These are phyloP conservation scores for Taenaris catops DNA, from an alignment of 2,888 invertebrate genomes.

Conservation along the genomic window DNA sequence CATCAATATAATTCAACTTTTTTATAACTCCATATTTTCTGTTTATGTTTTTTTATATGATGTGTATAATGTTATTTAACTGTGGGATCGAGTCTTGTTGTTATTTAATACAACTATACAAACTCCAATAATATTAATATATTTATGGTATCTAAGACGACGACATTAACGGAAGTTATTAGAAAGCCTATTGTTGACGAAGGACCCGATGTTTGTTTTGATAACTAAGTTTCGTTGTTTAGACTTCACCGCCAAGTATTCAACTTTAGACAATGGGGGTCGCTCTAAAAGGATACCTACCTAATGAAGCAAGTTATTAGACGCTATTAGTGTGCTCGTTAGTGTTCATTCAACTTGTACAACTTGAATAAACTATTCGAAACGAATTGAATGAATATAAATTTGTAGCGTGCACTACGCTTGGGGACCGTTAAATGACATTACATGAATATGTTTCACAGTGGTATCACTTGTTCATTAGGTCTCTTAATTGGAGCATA, in stretches of 20 bases:
- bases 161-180: constrained; percentile 17
- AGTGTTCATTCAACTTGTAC: constrained; percentile 11
- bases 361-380: constrained; percentile 6
- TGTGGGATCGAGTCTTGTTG: too few relatives aligned
- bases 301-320: constrained; percentile 45
- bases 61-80: too few relatives aligned
- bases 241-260: constrained; percentile 52
- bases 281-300: constrained; percentile 34
- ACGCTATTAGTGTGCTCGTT: constrained; percentile 18
- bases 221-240: constrained; percentile 62
- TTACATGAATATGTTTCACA: too few relatives aligned
- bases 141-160: constrained; percentile 13
- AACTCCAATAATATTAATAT: too few relatives aligned
- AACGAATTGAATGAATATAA: constrained; percentile 9
- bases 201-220: constrained; percentile 66
- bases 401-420: neutral
- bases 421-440: constrained; percentile 6
- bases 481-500: too few relatives aligned
- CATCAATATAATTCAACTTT: too few relatives aligned
- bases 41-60: too few relatives aligned
- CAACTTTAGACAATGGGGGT: constrained; percentile 56
- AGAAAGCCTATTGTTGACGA: constrained; percentile 50
- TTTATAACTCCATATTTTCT: too few relatives aligned
- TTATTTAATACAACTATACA: too few relatives aligned
- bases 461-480: too few relatives aligned